Conservation (phyloP, 2,113 vertebrate species). For the Trichomycterus rosablanca region DNA sequence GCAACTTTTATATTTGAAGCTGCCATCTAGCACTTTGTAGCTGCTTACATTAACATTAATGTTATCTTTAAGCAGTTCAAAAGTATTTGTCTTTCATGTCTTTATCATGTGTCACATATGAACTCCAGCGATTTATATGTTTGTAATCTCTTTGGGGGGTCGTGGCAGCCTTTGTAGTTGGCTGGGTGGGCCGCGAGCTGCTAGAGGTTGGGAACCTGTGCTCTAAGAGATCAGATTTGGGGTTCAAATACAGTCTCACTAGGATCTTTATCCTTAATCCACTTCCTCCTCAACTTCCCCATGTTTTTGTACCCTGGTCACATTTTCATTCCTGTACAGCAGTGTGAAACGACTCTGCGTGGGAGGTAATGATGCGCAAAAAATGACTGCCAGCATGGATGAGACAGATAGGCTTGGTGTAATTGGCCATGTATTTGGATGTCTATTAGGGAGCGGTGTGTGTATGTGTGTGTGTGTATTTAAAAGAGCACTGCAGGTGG, state of each 20-base stretch:
- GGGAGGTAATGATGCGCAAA: conserved; percentile 29
- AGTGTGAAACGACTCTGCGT: conserved; percentile 20
- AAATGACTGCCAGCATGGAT: conserved; percentile 12
- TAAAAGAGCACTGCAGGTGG: conserved; percentile 30
- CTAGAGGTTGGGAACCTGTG: too few species aligned
- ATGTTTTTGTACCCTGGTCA: conserved; percentile 7
- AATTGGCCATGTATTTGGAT: neutral
- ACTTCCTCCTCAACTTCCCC: neutral
- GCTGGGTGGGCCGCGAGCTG: too few species aligned
- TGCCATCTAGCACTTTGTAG: too few species aligned
- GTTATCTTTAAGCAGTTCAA: too few species aligned
- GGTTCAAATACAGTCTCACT: too few species aligned
- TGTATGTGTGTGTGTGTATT: neutral
- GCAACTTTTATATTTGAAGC: too few species aligned
- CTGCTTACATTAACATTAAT: too few species aligned
- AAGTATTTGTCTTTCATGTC: too few species aligned
- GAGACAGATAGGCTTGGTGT: neutral
- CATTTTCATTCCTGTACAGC: neutral
- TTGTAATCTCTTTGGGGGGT: too few species aligned
- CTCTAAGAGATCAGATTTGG: neutral
- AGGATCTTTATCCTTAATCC: neutral
- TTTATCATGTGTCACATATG: too few species aligned
- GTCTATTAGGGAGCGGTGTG: neutral
- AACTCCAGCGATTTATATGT: too few species aligned
- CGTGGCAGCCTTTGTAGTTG: too few species aligned